Percentiles rank a stretch among this genome's conserved stretches.
Evolutionary conservation across 2,888 invertebrate species (phyloP).

Genomic region (Fissipunctia ypsillon): DNA sequence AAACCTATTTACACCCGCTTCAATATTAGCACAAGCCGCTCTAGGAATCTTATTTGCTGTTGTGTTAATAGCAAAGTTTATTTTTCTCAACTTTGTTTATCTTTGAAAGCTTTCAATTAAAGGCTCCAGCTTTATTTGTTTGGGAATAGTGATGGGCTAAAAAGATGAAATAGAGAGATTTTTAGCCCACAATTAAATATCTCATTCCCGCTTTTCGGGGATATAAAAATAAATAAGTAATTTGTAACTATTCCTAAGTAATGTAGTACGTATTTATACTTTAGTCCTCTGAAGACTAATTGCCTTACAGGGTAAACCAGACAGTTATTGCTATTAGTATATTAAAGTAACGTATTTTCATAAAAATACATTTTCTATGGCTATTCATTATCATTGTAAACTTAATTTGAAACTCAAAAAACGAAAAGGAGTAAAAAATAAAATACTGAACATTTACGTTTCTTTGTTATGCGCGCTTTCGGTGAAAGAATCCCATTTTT

Average conservation of each 20-base stretch:
- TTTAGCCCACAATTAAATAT: not conserved
- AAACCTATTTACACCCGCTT: not conserved
- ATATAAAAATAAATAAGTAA: too few species aligned
- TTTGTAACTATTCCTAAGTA: not conserved
- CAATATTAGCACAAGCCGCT: not conserved
- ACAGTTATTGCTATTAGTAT: not conserved
- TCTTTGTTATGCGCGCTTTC: not conserved
- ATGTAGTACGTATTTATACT: not conserved
- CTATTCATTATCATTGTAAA: not conserved
- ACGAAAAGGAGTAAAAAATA: not conserved
- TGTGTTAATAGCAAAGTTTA: not conserved
- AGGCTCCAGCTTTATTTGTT: not conserved
- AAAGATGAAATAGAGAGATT: not conserved
- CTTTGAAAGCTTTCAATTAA: constrained; percentile 1
- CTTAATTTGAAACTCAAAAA: not conserved
- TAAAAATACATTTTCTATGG: not conserved
- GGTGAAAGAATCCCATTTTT: not conserved
- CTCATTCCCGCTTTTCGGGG: not conserved
- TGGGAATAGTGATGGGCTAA: not conserved
- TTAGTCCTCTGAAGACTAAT: not conserved
- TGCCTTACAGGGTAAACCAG: not conserved
- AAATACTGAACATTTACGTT: not conserved
- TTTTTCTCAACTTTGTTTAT: not conserved
- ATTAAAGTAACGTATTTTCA: not conserved
- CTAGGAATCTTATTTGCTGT: not conserved